Conservation (phyloP, 2,797 vertebrate genomes). For the Aplochiton taeniatus region DNA sequence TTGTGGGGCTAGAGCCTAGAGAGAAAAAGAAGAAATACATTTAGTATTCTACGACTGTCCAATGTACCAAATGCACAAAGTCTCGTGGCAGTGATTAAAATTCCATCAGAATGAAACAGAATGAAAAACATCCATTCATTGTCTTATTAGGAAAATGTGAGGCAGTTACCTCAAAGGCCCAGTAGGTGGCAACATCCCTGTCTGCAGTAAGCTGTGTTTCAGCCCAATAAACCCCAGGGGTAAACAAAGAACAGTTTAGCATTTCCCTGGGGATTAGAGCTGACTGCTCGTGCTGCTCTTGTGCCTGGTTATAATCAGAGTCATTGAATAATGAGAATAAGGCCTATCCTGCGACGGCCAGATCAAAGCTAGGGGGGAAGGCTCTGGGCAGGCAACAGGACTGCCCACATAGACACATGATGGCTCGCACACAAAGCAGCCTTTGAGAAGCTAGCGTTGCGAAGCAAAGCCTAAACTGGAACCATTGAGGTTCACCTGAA, state of each 20-base stretch:
- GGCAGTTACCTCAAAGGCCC: constrained; percentile 34
- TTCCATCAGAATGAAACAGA: not conserved
- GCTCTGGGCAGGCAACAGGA: not conserved
- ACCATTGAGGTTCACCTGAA: constrained; percentile 3
- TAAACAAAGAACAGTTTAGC: constrained; percentile 4
- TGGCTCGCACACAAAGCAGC: constrained; percentile 52
- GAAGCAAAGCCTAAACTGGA: constrained; percentile 3
- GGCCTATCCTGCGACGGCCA: constrained; percentile 8
- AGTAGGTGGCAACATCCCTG: constrained; percentile 53
- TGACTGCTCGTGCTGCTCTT: constrained; percentile 37
- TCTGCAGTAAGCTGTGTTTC: constrained; percentile 10
- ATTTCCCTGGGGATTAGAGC: constrained; percentile 21
- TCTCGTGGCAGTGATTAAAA: too few relatives aligned
- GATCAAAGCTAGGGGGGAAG: not conserved
- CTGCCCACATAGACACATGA: constrained; percentile 40
- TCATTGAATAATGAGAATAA: constrained; percentile 60
- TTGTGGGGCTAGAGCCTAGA: constrained; percentile 86
- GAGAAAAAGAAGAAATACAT: constrained; percentile 35
- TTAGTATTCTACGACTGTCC: not conserved
- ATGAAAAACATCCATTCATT: not conserved
- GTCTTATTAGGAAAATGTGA: not conserved
- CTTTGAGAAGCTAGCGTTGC: constrained; percentile 43
- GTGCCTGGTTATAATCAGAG: constrained; percentile 59
- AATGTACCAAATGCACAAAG: too few relatives aligned
- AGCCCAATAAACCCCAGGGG: constrained; percentile 1